Evolutionary conservation across 1,140 invertebrate genomes (phyloP), one percentile per base, ranked within the genome.

Genomic region (Pinna nobilis): DNA sequence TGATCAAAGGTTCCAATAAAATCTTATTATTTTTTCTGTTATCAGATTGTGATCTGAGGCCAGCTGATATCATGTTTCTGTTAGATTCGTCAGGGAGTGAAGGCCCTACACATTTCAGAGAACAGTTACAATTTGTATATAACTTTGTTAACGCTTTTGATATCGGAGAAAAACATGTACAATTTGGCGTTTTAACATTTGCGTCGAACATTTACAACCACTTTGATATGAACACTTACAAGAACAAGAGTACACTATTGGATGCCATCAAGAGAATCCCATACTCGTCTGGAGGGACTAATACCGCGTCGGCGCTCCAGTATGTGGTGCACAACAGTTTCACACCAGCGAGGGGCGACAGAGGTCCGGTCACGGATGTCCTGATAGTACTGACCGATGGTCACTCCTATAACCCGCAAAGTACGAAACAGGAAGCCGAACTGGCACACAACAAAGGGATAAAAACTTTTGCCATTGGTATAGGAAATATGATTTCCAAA

Each of bases 11-110:
- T n/a, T n/a, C n/a, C n/a, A n/a, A n/a, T n/a, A n/a, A 44, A 44
- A 44, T 11, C 25, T 53, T 53, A 44, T 20, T 3, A 13, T 53
- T 61, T 61, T 15, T n/a, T 30, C 0, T 53, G 13, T 9, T 39
- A 9, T 37, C 55, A 71, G 77, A 57, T 41, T 79, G 77, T 35
- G 49, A 55, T 50, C 37, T 50, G 32, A 47, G 44, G 20, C 68
- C 68, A 37, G 72, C 73, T 7, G 76, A 78, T 63, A 66, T 78
- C 41, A 47, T 76, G 20, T 78, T 78, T 53, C 51, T 78, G 2
- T 49, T 78, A 47, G 76, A 78, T 50, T 51, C 66, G 2, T 75
- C 72, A 13, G 66, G 71, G 32, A 78, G 76, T 33, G 73, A 70
- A 41, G 75, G 73, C 23, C 4, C 25, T 15, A n/a, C 33, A 2